Evolutionary conservation across 2,797 vertebrate genomes (phyloP).

Genomic region (Myotis pilosus): DNA sequence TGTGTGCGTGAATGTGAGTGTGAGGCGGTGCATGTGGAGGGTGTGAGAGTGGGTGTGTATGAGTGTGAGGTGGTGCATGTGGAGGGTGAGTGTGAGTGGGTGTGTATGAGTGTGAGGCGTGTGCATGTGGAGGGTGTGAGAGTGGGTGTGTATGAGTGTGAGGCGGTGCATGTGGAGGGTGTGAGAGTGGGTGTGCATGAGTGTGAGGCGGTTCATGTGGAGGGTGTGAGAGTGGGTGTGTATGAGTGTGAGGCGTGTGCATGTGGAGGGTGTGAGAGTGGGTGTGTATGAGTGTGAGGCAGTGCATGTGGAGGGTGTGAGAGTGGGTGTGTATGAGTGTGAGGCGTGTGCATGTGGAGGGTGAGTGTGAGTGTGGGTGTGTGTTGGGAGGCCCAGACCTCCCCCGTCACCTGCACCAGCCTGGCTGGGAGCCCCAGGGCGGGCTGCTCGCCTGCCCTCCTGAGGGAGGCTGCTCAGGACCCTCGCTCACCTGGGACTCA

Average conservation of each 20-base stretch:
- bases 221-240: background rate
- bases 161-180: background rate
- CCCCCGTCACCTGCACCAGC: background rate
- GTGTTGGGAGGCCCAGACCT: too few species aligned
- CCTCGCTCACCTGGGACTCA: background rate
- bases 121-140: too few species aligned
- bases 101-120: background rate
- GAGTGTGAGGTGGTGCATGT: fast-evolving
- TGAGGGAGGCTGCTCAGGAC: background rate
- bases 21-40: too few species aligned
- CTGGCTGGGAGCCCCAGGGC: background rate
- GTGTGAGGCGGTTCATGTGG: too few species aligned
- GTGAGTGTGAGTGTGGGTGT: background rate
- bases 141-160: background rate
- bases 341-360: too few species aligned
- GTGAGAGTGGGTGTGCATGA: background rate
- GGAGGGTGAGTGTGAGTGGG: background rate
- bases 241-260: fast-evolving
- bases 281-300: background rate
- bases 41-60: background rate
- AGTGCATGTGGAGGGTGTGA: background rate
- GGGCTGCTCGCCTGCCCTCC: background rate
- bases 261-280: too few species aligned
- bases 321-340: too few species aligned
- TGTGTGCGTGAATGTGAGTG: background rate